phyloP scores from a whole-genome alignment of 2,888 invertebrate species.

The Caenorhabditis uteleia region DNA sequence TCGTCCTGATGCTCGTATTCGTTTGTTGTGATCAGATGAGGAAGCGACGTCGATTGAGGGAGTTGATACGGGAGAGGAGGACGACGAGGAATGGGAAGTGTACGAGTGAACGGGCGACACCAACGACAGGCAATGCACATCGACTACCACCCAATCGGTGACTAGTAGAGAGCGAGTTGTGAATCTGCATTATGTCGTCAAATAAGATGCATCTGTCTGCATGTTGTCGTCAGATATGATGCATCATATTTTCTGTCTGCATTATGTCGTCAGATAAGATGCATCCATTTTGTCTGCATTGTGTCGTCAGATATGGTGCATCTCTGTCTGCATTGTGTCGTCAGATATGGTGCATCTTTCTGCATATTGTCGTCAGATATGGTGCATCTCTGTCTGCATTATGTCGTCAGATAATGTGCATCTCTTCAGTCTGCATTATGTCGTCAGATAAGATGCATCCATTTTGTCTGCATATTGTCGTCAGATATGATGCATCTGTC shows the following conservation, averaged over 20 bases:
- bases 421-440: conserved; percentile 17
- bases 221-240: neutral
- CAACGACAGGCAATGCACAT: conserved; percentile 3
- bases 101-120: too few relatives aligned
- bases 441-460: too few relatives aligned
- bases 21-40: conserved; percentile 48
- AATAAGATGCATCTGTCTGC: neutral
- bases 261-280: too few relatives aligned
- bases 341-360: too few relatives aligned
- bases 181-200: conserved; percentile 3
- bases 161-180: conserved; percentile 50
- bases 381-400: too few relatives aligned
- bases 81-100: conserved; percentile 20
- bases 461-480: too few relatives aligned
- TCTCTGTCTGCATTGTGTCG: too few relatives aligned
- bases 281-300: too few relatives aligned
- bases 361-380: too few relatives aligned
- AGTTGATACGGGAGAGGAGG: conserved; percentile 33
- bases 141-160: conserved; percentile 31
- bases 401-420: too few relatives aligned
- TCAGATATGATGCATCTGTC: neutral
- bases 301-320: too few relatives aligned
- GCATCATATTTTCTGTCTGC: too few relatives aligned
- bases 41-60: conserved; percentile 29
- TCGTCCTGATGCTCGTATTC: conserved; percentile 34